phyloP scores from a whole-genome alignment of 2,113 vertebrate species.

The Orientallactaga bullata region DNA sequence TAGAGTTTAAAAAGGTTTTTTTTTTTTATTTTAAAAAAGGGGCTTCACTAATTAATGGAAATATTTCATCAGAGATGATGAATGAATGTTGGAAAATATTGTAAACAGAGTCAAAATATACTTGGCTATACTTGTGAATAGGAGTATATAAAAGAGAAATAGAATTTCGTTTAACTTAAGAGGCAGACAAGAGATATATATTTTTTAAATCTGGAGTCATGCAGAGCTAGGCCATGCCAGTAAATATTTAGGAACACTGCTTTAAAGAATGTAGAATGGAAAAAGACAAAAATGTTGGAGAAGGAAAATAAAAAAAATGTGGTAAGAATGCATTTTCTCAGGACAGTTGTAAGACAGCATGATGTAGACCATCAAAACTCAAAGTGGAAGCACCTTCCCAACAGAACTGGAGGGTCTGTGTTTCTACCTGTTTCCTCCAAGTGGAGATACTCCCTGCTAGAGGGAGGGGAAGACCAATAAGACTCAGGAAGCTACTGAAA shows the following conservation, averaged over 20 bases:
- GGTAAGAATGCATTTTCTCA: background rate
- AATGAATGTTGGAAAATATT: slow-evolving; percentile 44
- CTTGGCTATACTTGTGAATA: background rate
- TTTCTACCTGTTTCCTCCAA: background rate
- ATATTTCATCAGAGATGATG: slow-evolving; percentile 34
- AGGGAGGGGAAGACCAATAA: no score
- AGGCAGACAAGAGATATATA: slow-evolving; percentile 2
- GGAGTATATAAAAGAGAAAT: background rate
- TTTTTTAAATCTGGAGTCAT: background rate
- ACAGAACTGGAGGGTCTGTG: background rate
- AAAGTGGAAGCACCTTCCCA: background rate
- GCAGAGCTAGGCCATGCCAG: background rate
- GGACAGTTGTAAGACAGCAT: background rate
- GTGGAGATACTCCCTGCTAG: background rate
- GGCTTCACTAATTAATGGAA: slow-evolving; percentile 42
- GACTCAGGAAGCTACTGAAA: background rate
- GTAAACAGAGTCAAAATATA: slow-evolving; percentile 20
- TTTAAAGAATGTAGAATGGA: background rate
- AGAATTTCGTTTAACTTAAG: background rate
- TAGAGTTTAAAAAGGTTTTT: slow-evolving; percentile 2
- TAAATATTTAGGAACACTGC: slow-evolving; percentile 7
- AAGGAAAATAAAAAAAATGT: background rate
- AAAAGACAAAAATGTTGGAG: background rate
- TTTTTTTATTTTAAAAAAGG: slow-evolving; percentile 9
- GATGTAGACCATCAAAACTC: background rate